Evolutionary conservation across 2,113 vertebrate species (phyloP).

Genomic region (Tympanuchus pallidicinctus): DNA sequence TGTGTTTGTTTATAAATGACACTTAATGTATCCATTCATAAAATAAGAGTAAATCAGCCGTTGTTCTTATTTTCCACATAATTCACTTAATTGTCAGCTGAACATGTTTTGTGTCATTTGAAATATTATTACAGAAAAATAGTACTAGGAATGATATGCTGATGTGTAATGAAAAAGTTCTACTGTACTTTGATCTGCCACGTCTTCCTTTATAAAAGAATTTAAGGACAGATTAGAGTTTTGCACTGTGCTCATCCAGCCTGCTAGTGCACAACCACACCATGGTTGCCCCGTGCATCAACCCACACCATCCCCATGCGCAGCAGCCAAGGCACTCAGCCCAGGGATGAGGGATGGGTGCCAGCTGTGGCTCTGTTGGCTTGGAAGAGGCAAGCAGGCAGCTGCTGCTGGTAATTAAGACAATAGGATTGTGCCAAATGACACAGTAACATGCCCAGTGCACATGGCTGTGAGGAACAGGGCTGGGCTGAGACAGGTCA

Average conservation of each 20-base stretch:
- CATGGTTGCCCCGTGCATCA: not conserved
- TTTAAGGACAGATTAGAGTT: not conserved
- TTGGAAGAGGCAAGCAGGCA: not conserved
- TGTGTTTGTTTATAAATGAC: conserved; percentile 48
- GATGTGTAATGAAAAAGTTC: not conserved
- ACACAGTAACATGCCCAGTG: not conserved
- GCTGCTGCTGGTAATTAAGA: not conserved
- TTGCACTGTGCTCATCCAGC: not conserved
- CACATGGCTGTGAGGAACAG: fast-evolving
- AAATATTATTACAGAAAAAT: not conserved
- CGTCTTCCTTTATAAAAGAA: not conserved
- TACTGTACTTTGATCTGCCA: not conserved
- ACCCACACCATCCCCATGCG: not conserved
- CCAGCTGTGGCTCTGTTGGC: fast-evolving
- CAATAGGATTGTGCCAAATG: not conserved
- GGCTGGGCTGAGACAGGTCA: not conserved
- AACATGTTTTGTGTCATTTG: not conserved
- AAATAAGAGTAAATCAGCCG: conserved; percentile 21
- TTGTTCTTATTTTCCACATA: conserved; percentile 9
- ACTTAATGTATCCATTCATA: not conserved
- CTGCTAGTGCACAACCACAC: not conserved
- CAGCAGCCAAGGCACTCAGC: not conserved
- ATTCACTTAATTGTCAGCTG: not conserved
- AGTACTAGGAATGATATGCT: fast-evolving
- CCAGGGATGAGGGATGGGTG: not conserved